A percentile compares a stretch with the other conserved stretches of the same genome.
phyloP scores from a whole-genome alignment of 2,888 invertebrate species.

The Cryptus armator region DNA sequence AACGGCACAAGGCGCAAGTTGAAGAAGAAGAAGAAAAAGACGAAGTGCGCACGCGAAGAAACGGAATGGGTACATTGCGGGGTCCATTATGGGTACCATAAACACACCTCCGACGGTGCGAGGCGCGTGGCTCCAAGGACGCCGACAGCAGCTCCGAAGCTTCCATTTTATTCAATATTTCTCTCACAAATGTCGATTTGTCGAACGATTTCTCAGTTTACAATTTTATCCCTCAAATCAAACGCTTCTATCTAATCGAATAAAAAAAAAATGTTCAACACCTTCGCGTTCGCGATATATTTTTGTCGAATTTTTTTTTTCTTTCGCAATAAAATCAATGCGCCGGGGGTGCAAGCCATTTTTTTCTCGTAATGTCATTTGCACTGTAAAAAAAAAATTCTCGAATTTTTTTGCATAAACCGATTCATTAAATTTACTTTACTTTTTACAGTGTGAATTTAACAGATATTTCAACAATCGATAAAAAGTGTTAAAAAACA shows the following conservation, averaged over 20 bases:
- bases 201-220: not conserved
- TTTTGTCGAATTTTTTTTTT: too few relatives aligned
- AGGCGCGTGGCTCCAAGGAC: slow-evolving; percentile 83
- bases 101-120: slow-evolving; percentile 77
- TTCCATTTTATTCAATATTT: slow-evolving; percentile 28
- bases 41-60: slow-evolving; percentile 63
- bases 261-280: too few relatives aligned
- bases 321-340: too few relatives aligned
- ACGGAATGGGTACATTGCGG: slow-evolving; percentile 74
- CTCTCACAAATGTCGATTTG: not conserved
- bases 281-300: too few relatives aligned
- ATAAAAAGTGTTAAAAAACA: not conserved
- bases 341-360: too few relatives aligned
- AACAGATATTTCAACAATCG: not conserved
- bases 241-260: not conserved
- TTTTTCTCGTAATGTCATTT: too few relatives aligned
- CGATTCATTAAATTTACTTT: too few relatives aligned
- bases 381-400: too few relatives aligned
- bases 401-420: too few relatives aligned
- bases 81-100: slow-evolving; percentile 81
- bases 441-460: not conserved
- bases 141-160: slow-evolving; percentile 36
- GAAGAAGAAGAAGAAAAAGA: slow-evolving; percentile 15
- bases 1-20: slow-evolving; percentile 41
- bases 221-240: not conserved